A percentile compares a stretch with the other conserved stretches of the same genome.
Evolutionary conservation across 2,113 vertebrate genomes (phyloP).

Genomic region (Aplodontia rufa): DNA sequence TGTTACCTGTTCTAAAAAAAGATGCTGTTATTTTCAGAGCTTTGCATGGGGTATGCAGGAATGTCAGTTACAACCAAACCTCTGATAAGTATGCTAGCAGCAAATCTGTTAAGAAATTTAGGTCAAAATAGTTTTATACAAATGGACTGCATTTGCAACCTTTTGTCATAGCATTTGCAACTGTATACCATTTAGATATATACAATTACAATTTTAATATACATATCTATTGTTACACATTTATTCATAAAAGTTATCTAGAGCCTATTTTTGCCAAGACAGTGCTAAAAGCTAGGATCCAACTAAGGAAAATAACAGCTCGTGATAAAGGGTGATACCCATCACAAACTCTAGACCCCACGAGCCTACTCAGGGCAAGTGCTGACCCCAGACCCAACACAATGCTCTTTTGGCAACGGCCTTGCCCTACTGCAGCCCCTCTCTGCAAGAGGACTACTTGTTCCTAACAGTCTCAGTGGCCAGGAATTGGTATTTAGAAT

Average conservation of each 20-base stretch:
- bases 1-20: conserved; percentile 43
- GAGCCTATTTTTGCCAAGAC: not conserved
- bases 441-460: not conserved
- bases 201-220: not conserved
- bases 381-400: not conserved
- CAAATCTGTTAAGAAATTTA: conserved; percentile 16
- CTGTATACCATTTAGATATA: not conserved
- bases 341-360: not conserved
- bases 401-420: not conserved
- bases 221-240: not conserved
- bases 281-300: not conserved
- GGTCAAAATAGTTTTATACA: conserved; percentile 42
- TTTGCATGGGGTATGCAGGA: not conserved
- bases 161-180: not conserved
- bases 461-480: not conserved
- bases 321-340: not conserved
- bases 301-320: not conserved
- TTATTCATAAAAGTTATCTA: not conserved
- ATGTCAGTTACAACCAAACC: conserved; percentile 46
- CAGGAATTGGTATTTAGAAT: not conserved
- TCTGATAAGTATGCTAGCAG: not conserved
- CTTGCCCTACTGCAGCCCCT: not conserved
- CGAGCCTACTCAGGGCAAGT: not conserved
- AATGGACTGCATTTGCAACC: not conserved
- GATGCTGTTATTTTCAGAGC: conserved; percentile 47